Base-by-base conservation (phyloP, 2,888 invertebrate genomes). In the Drosophila peninsularis region DNA sequence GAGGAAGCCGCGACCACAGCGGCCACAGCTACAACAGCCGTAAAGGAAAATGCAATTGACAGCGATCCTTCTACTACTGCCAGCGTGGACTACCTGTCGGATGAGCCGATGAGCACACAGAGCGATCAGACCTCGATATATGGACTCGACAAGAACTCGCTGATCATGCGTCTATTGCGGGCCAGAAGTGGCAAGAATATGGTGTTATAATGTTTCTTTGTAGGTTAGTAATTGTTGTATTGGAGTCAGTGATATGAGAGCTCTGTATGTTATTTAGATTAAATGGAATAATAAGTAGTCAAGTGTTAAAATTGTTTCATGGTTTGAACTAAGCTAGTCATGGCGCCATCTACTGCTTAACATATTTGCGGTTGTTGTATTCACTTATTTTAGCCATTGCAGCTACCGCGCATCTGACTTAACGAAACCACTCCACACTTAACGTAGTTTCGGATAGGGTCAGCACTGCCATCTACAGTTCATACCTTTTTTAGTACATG, bases 151-250 rank as follows among this genome's bases (percentile, higher is more conserved):
- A 78, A 78, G 55, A 81, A 88, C 52, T 88, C 87, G 2, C 39
- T 86, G 49, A 88, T 88, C 24, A 90, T 90, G 90, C 70, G 79
- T n/a, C 41, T 90, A 19, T 36, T 87, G 32, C 78, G 76, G 0
- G 74, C 82, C 21, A 55, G 81, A 21, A 82, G 81, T 34, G 70
- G 52, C 32, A 69, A 75, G 34, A 75, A 78, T 37, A 45, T 71
- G 14, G 63, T 76, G 6, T 7, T 67, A 34, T 64, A 78, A 9
- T 9, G 10, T 11, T 10, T 13, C 0, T 5, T 7, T 39, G 5
- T 64, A 50, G 32, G 53, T 34, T 45, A 47, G 21, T 30, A 42
- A 45, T 17, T 52, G 10, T 19, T 41, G 36, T 11, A 14, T 27
- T 19, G 21, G 45, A 61, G 65, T 27, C 50, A 72, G 67, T 73